A percentile compares a stretch with the other conserved stretches of the same genome.
These are phyloP conservation scores for Muschampia plurimacula DNA, from an alignment of 2,888 invertebrate species.

Conservation along the genomic window DNA sequence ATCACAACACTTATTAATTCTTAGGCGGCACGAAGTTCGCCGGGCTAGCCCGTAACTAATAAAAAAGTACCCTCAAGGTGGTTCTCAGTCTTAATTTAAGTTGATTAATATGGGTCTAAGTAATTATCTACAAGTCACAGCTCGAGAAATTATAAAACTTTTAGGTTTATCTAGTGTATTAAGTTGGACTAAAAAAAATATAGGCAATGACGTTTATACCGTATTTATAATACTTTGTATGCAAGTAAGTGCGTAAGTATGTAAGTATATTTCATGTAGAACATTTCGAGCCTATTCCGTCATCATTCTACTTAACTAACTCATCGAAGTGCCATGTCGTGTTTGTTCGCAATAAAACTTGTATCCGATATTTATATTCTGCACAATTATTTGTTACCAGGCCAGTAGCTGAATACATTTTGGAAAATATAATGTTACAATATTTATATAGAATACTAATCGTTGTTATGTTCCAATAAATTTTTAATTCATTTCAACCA, in stretches of 20 bases:
- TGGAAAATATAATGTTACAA: constrained; percentile 18
- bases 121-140: too few relatives aligned
- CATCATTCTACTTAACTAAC: constrained; percentile 49
- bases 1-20: too few relatives aligned
- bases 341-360: constrained; percentile 62
- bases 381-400: constrained; percentile 53
- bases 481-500: background rate
- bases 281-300: constrained; percentile 20
- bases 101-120: too few relatives aligned
- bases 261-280: background rate
- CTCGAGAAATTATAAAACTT: too few relatives aligned
- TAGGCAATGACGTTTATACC: too few relatives aligned
- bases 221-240: background rate
- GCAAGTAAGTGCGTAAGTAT: background rate
- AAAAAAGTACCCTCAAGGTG: too few relatives aligned
- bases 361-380: constrained; percentile 59
- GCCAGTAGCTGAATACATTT: constrained; percentile 22
- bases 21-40: too few relatives aligned
- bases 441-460: constrained; percentile 26
- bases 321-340: constrained; percentile 58
- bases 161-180: too few relatives aligned
- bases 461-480: background rate
- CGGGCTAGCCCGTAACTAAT: too few relatives aligned
- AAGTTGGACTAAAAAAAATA: too few relatives aligned
- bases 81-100: too few relatives aligned